phyloP scores from a whole-genome alignment of 2,888 invertebrate genomes.

The Nemapogon koenigi region DNA sequence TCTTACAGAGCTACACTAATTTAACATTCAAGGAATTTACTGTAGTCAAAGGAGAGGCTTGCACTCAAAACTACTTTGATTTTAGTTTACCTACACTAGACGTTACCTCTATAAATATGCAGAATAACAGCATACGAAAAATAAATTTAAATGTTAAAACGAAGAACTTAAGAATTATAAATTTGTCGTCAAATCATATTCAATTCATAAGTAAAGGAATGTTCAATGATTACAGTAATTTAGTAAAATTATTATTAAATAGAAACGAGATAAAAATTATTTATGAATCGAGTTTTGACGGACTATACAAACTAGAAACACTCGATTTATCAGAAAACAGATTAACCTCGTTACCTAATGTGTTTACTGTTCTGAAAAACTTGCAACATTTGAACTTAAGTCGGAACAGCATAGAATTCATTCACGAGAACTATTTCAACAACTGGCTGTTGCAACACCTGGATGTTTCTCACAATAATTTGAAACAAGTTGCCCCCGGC shows the following conservation, averaged over 20 bases:
- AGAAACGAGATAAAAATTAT: constrained; percentile 69
- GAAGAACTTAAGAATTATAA: constrained; percentile 58
- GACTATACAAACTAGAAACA: constrained; percentile 67
- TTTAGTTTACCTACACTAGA: constrained; percentile 34
- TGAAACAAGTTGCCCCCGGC: constrained; percentile 68
- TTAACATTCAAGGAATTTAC: constrained; percentile 37
- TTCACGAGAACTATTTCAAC: constrained; percentile 71
- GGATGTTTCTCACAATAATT: constrained; percentile 73
- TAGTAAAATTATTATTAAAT: constrained; percentile 72
- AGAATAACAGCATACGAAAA: constrained; percentile 36
- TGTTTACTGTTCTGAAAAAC: constrained; percentile 63
- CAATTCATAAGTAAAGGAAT: constrained; percentile 52
- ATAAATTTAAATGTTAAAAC: constrained; percentile 34
- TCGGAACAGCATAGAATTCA: constrained; percentile 68
- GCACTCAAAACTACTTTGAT: constrained; percentile 33
- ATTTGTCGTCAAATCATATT: constrained; percentile 67
- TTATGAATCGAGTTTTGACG: constrained; percentile 64
- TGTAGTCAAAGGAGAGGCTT: constrained; percentile 27
- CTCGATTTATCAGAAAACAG: constrained; percentile 76
- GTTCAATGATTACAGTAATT: constrained; percentile 60
- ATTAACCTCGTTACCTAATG: constrained; percentile 61
- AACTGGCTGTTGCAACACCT: constrained; percentile 70
- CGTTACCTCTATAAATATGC: constrained; percentile 34
- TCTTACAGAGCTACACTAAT: constrained; percentile 29
- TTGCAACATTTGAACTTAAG: constrained; percentile 77